Evolutionary conservation across 2,888 invertebrate genomes (phyloP), one percentile per base, ranked within the genome.

Genomic region (Ectemnius continuus): DNA sequence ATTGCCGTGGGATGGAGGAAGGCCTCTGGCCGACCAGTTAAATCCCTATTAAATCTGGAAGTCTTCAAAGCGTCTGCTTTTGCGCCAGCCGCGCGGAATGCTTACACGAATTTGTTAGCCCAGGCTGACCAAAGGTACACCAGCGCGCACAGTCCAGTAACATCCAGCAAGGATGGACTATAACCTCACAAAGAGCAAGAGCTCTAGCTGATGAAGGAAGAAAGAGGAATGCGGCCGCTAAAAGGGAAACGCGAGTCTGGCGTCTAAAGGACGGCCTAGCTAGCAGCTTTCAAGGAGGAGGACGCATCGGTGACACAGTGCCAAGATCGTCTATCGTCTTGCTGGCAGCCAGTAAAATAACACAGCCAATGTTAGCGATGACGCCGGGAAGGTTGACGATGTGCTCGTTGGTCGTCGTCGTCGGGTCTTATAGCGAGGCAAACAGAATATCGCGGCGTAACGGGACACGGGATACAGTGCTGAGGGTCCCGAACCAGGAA

Each of bases 361-460:
- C 5, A 36, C 67, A 70, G 48, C 62, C 69, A 48, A 68, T 67
- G 58, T 61, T 66, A 52, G 72, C 61, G 59, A 70, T 16, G 52
- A 16, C 68, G 60, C 70, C 63, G 59, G 64, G 64, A 60, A 57
- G 58, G 73, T 52, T 61, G 84, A 83, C 86, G 2, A 23, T 23
- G 23, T 23, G 23, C 23, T 23, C 23, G 23, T 23, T 23, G 23
- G 86, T 88, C 47, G 47, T n/a, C 67, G 64, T 60, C 61, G 73
- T 52, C 63, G 84, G 36, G 84, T 87, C 86, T 88, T 86, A 88
- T 82, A 78, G 81, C 84, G 72, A 84, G 36, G 84, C 87, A 89
- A 89, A 89, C 88, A 88, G 89, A 89, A 88, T 89, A 88, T 88
- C 88, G 84, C 82, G 83, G 86, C 83, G 83, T 84, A 85, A 84